Conservation (phyloP, 30 jellyfish, hydroid and myxozoan genomes). For the Cassiopea andromeda region DNA sequence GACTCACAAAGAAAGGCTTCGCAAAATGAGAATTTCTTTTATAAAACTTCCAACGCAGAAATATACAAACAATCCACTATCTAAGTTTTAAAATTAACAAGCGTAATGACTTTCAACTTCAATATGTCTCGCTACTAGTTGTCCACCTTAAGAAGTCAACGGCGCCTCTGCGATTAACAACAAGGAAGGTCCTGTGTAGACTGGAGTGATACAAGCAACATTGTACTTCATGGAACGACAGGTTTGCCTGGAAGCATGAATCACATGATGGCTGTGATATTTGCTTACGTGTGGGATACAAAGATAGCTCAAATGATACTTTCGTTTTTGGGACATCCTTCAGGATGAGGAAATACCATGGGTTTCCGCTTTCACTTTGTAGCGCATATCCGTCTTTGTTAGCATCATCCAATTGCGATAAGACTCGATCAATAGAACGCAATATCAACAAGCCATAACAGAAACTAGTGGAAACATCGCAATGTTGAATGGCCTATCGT, state of each 20-base stretch:
- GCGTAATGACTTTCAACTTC: not conserved
- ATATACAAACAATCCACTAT: not conserved
- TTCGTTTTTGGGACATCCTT: not conserved
- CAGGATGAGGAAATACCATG: not conserved
- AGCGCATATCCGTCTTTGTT: not conserved
- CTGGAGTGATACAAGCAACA: too few species aligned
- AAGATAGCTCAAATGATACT: not conserved
- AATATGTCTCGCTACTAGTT: not conserved
- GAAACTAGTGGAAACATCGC: slow-evolving; percentile 55
- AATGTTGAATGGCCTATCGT: slow-evolving; percentile 26
- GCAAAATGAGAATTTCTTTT: not conserved
- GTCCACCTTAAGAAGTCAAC: not conserved
- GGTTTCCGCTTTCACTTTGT: not conserved
- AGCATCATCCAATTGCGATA: not conserved
- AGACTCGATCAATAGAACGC: not conserved
- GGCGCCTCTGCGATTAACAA: too few species aligned
- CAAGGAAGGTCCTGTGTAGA: too few species aligned
- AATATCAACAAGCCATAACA: slow-evolving; percentile 72
- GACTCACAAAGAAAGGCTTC: too few species aligned
- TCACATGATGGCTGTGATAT: not conserved
- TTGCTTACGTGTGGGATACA: not conserved
- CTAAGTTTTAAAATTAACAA: too few species aligned
- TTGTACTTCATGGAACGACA: too few species aligned
- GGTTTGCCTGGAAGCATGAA: not conserved
- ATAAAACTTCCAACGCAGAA: not conserved